Percentiles rank a stretch among this genome's conserved stretches.
These are phyloP conservation scores for Clepsis dumicolana DNA, from an alignment of 2,888 invertebrate genomes.

Conservation along the genomic window DNA sequence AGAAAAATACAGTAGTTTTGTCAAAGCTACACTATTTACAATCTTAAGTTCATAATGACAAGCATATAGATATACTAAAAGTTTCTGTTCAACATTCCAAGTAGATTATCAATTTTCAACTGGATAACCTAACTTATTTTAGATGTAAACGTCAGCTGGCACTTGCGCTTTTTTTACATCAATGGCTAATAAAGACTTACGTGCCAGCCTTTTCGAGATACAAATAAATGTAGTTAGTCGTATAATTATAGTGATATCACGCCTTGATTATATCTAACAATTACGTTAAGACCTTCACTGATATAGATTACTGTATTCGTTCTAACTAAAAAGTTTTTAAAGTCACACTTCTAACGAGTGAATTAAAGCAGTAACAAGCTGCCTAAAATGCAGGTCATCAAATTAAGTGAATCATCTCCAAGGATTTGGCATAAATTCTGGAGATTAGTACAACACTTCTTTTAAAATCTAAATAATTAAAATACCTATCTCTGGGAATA, in stretches of 20 bases:
- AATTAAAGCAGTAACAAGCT: background rate
- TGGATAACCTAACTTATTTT: background rate
- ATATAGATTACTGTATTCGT: background rate
- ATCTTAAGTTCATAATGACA: slow-evolving; percentile 13
- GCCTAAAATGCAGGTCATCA: background rate
- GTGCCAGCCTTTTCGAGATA: background rate
- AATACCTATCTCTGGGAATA: background rate
- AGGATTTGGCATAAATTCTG: background rate
- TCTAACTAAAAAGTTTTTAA: background rate
- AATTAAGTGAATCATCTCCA: background rate
- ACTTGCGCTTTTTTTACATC: background rate
- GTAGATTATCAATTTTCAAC: background rate
- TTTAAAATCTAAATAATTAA: background rate
- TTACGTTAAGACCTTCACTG: background rate
- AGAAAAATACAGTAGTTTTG: slow-evolving; percentile 66
- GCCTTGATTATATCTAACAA: background rate
- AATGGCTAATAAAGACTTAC: background rate
- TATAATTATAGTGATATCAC: background rate
- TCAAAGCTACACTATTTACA: slow-evolving; percentile 47
- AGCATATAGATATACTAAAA: background rate
- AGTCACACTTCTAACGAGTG: background rate
- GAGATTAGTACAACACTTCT: background rate
- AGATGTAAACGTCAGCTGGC: background rate
- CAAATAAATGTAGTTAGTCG: background rate
- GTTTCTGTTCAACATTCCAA: background rate